Base-by-base conservation (phyloP, 1,140 invertebrate genomes). In the Pantala flavescens region DNA sequence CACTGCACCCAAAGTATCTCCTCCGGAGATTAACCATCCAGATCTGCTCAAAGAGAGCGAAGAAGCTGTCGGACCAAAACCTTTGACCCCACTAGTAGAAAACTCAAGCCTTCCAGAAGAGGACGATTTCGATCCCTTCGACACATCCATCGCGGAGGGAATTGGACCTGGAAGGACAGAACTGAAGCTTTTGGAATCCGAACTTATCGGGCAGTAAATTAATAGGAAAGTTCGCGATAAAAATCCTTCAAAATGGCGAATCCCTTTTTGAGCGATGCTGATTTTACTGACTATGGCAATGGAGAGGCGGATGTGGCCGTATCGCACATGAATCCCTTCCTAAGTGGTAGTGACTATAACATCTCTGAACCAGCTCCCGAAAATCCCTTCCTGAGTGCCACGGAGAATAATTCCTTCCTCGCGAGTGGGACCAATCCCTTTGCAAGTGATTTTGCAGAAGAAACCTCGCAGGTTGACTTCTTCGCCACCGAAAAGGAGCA, bases 111-210 rank as follows among this genome's bases (percentile, higher is more conserved):
- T 63, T 7, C 49, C 87, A 42, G 78, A 80, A 16, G 80, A 82
- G 49, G 84, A 85, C 23, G 84, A 87, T 73, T 81, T 86, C 73
- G 92, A 94, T 83, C 92, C 93, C 0, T 94, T 94, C 80, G 92
- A 94, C 80, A 94, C 93, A 0, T 93, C 91, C 2, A 90, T 90
- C 78, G 90, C 91, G 16, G 84, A 84, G 23, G 87, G 88, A 76
- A 87, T 89, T 16, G 82, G 88, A 70, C 91, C 90, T 5, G 88
- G 89, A 9, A 89, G 90, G 82, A 88, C 89, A 0, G 91, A 93
- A 81, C 80, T 93, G 28, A 90, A 91, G 80, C 80, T 92, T 24
- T 84, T 92, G 7, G 90, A 91, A 77, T 89, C 87, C 43, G 91
- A 92, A 79, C 82, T 93, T 43, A 85, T 87, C 55, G 76, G 76